Evolutionary conservation across 2,888 invertebrate species (phyloP).

Genomic region (Parnassius smintheus): DNA sequence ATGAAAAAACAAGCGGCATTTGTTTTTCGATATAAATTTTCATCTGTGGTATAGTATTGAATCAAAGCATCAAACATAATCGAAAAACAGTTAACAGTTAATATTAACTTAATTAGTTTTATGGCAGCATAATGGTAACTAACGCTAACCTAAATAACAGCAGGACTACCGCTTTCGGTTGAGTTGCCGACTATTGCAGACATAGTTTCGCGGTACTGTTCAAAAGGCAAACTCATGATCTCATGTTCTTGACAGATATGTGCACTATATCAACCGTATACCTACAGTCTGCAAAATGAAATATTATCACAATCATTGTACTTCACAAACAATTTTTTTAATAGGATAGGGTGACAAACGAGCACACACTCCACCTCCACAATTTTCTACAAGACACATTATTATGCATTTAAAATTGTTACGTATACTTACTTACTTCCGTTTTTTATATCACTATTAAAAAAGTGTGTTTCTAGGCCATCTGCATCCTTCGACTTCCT

Average conservation of each 20-base stretch:
- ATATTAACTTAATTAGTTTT: neutral
- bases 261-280: conserved; percentile 19
- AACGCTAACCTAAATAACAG: neutral
- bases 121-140: neutral
- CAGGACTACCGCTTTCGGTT: conserved; percentile 23
- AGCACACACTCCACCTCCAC: neutral
- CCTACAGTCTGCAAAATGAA: neutral
- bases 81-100: neutral
- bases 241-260: conserved; percentile 56
- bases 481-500: no score
- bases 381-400: neutral
- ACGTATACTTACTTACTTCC: no score
- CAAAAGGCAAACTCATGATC: conserved; percentile 51
- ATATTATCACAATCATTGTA: neutral
- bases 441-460: no score
- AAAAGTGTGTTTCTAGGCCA: no score
- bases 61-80: no score
- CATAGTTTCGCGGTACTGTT: conserved; percentile 38
- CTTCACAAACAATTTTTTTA: neutral
- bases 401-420: neutral
- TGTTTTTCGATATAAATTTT: no score
- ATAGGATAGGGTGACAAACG: no score
- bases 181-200: conserved; percentile 32
- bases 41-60: no score
- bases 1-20: no score